Conservation (phyloP, 2,888 invertebrate species). For the Rotaria magnacalcarata region DNA sequence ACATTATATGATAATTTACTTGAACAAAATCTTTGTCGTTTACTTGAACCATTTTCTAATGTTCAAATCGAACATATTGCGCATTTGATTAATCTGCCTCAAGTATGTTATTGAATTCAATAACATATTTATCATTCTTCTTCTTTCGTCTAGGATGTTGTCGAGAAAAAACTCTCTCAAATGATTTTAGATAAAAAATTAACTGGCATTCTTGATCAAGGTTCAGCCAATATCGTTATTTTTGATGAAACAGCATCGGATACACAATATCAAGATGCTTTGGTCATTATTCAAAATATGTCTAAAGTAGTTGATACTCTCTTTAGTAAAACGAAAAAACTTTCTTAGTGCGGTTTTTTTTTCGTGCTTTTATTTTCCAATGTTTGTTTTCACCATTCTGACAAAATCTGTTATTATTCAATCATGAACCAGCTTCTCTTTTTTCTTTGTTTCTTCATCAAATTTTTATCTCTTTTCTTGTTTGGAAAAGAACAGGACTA, state of each 20-base stretch:
- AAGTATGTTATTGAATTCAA: slow-evolving; percentile 30
- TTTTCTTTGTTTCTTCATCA: not conserved
- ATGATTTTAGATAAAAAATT: slow-evolving; percentile 99
- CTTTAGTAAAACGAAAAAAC: slow-evolving; percentile 96
- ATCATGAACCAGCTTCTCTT: not conserved
- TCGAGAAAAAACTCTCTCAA: slow-evolving; percentile 96
- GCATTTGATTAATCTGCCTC: slow-evolving; percentile 70
- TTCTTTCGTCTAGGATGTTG: slow-evolving; percentile 67
- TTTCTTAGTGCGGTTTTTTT: slow-evolving; percentile 56
- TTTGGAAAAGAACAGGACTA: too few relatives aligned
- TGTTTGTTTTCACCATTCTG: too few relatives aligned
- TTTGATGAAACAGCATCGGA: slow-evolving; percentile 90
- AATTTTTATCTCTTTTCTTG: too few relatives aligned
- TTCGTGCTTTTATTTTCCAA: not conserved
- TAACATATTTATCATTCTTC: too few relatives aligned
- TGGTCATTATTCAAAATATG: slow-evolving; percentile 97
- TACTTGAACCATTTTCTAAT: slow-evolving; percentile 95
- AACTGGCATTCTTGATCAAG: slow-evolving; percentile 89
- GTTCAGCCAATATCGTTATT: slow-evolving; percentile 91
- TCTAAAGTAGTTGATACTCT: slow-evolving; percentile 98
- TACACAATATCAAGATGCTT: slow-evolving; percentile 90
- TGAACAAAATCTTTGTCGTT: slow-evolving; percentile 94
- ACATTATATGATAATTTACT: slow-evolving; percentile 95
- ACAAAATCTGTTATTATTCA: not conserved
- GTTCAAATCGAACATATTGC: slow-evolving; percentile 88